A percentile compares a stretch with the other conserved stretches of the same genome.
Evolutionary conservation across 1,140 invertebrate genomes (phyloP).

Genomic region (Spodoptera frugiperda): DNA sequence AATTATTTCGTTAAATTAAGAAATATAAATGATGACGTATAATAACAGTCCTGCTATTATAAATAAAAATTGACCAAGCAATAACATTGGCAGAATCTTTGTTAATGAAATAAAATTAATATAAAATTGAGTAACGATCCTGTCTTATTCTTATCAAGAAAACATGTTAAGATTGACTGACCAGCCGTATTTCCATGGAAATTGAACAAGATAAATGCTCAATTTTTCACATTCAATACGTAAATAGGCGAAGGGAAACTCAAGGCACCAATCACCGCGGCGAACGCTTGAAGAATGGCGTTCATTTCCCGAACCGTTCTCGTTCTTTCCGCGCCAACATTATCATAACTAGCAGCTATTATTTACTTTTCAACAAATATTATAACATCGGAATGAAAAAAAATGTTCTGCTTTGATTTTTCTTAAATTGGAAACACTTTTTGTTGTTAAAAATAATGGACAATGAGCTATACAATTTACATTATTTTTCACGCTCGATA

Average conservation of each 20-base stretch:
- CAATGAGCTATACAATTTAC: not conserved
- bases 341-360: conserved; percentile 70
- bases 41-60: not conserved
- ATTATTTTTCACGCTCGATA: not conserved
- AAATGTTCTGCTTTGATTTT: conserved; percentile 16
- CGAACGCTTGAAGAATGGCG: conserved; percentile 68
- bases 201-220: conserved; percentile 14
- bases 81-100: too few relatives aligned
- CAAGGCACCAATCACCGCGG: conserved; percentile 64
- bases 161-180: too few relatives aligned
- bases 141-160: too few relatives aligned
- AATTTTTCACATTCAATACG: conserved; percentile 38
- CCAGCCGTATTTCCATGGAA: not conserved
- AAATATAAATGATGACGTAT: not conserved
- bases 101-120: too few relatives aligned
- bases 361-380: conserved; percentile 61
- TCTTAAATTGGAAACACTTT: not conserved
- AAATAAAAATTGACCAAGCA: too few relatives aligned
- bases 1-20: not conserved
- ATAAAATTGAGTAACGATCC: too few relatives aligned
- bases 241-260: conserved; percentile 49
- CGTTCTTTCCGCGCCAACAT: conserved; percentile 70
- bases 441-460: not conserved
- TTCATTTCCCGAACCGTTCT: conserved; percentile 74
- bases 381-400: conserved; percentile 19